Evolutionary conservation across 1,140 invertebrate genomes (phyloP).

Genomic region (Argopecten irradians): DNA sequence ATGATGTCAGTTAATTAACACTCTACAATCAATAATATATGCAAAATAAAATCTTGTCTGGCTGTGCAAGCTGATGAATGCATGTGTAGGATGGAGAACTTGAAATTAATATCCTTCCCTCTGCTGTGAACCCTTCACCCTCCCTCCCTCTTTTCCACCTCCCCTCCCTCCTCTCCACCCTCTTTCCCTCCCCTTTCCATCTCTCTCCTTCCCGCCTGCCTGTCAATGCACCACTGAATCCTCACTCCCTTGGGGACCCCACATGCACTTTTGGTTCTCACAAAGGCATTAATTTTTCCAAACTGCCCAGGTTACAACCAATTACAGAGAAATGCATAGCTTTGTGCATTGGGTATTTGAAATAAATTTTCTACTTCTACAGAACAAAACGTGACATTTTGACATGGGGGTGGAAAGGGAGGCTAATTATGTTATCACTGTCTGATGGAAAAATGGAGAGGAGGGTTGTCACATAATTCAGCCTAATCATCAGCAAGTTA

Average conservation of each 20-base stretch:
- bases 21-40: neutral
- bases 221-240: neutral
- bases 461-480: neutral
- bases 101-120: neutral
- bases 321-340: neutral
- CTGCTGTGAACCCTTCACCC: neutral
- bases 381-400: neutral
- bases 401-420: neutral
- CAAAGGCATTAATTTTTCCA: neutral
- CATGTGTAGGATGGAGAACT: neutral
- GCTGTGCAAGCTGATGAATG: neutral
- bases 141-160: neutral
- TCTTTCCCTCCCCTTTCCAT: no score
- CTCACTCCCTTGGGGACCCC: neutral
- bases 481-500: neutral
- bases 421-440: neutral
- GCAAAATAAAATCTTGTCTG: neutral
- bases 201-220: no score
- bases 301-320: neutral
- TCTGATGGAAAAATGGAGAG: neutral
- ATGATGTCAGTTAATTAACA: neutral
- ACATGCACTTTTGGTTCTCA: neutral
- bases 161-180: no score
- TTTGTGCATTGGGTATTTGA: slow-evolving; percentile 7
- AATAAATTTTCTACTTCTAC: neutral